These are phyloP conservation scores for Axinella damicornis DNA, from an alignment of 37 sponge, comb jelly and placozoan genomes.

Conservation along the genomic window DNA sequence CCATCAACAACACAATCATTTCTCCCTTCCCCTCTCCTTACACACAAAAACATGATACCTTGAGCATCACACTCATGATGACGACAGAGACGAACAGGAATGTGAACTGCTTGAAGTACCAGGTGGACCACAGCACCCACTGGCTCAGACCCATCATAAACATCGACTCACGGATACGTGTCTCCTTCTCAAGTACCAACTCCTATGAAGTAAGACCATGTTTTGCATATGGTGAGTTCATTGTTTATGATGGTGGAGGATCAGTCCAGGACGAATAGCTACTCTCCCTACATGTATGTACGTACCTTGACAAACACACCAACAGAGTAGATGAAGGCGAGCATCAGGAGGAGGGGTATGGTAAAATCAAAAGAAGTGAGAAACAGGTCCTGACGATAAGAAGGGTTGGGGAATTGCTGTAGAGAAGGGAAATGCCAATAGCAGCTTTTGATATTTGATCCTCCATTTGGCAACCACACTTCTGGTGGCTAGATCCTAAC, in stretches of 20 bases:
- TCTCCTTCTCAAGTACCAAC: slow-evolving; percentile 86
- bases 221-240: too few species aligned
- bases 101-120: slow-evolving; percentile 89
- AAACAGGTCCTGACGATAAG: slow-evolving; percentile 69
- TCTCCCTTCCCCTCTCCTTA: neutral
- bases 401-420: slow-evolving; percentile 92
- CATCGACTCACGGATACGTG: slow-evolving; percentile 90
- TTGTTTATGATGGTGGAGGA: too few species aligned
- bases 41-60: slow-evolving; percentile 50
- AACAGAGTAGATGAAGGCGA: slow-evolving; percentile 89
- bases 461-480: too few species aligned
- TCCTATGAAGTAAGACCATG: too few species aligned
- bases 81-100: slow-evolving; percentile 79
- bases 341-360: slow-evolving; percentile 87
- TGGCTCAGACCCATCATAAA: slow-evolving; percentile 95
- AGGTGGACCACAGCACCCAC: slow-evolving; percentile 76
- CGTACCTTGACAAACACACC: slow-evolving; percentile 69
- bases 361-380: slow-evolving; percentile 37
- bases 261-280: too few species aligned
- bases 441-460: too few species aligned
- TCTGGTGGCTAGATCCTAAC: too few species aligned
- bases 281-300: too few species aligned
- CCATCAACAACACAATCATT: slow-evolving; percentile 6
- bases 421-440: too few species aligned
- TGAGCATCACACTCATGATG: slow-evolving; percentile 70